Conservation (phyloP, 2,888 invertebrate genomes). For the Agrotis segetum region DNA sequence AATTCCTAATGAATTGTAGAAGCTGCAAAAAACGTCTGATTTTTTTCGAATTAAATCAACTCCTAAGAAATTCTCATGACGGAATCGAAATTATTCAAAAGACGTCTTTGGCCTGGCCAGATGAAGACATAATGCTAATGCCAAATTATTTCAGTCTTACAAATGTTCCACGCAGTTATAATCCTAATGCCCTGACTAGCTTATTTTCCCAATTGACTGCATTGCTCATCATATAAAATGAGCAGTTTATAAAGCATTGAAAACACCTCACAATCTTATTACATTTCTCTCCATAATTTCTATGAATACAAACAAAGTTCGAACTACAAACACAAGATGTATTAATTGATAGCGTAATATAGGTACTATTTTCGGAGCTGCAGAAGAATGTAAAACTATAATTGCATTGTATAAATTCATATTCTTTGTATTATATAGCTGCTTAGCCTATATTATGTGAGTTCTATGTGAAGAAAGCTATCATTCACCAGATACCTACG, state of each 20-base stretch:
- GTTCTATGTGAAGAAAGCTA: too few species aligned
- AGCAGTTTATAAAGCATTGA: neutral
- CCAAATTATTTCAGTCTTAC: neutral
- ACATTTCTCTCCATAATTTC: neutral
- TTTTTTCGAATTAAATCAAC: neutral
- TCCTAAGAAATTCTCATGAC: neutral
- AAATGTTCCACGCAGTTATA: too few species aligned
- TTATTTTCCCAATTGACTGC: neutral
- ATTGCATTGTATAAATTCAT: too few species aligned
- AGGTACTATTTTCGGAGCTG: too few species aligned
- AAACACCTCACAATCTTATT: neutral
- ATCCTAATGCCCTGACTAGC: neutral
- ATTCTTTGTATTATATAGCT: too few species aligned
- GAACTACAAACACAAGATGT: conserved; percentile 4
- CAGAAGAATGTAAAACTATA: too few species aligned
- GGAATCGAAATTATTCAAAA: neutral
- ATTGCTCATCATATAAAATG: neutral
- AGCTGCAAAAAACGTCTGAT: neutral
- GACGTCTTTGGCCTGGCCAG: neutral
- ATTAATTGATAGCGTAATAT: too few species aligned
- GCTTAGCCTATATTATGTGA: too few species aligned
- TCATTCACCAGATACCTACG: too few species aligned
- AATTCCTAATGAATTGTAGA: conserved; percentile 3
- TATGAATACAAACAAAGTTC: neutral
- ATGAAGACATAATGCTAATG: neutral